phyloP scores from a whole-genome alignment of 92 coral and sea anemone genomes.

The Parazoanthus atlanticus region DNA sequence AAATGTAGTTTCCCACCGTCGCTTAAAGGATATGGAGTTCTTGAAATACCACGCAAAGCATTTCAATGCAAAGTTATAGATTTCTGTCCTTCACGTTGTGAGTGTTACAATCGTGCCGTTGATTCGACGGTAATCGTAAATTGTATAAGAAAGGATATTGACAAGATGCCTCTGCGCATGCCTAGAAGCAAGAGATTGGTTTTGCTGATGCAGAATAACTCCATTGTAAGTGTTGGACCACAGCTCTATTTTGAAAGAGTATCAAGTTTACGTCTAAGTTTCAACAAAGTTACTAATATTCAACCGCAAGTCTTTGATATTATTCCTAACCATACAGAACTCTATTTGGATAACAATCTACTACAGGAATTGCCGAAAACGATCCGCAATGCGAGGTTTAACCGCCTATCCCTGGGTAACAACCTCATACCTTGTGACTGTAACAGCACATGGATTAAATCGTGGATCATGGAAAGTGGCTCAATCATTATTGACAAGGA shows the following conservation, averaged over 20 bases:
- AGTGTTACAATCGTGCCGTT: constrained; percentile 31
- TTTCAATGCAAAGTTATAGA: constrained; percentile 16
- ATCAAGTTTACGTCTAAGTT: constrained; percentile 59
- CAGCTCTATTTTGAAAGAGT: constrained; percentile 56
- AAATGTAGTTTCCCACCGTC: constrained; percentile 27
- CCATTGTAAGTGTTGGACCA: constrained; percentile 55
- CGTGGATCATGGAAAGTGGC: constrained; percentile 57
- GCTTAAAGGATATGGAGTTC: constrained; percentile 38
- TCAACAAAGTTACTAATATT: constrained; percentile 56
- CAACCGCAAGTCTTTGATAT: constrained; percentile 38
- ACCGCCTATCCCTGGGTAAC: constrained; percentile 52
- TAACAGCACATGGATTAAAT: constrained; percentile 68
- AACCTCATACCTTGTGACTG: constrained; percentile 80
- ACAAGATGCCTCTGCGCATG: constrained; percentile 26
- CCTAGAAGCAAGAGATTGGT: constrained; percentile 39
- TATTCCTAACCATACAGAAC: constrained; percentile 45
- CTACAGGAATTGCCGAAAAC: constrained; percentile 63
- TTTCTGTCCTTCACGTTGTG: constrained; percentile 33
- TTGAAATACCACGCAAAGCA: constrained; percentile 8
- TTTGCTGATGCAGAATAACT: constrained; percentile 58
- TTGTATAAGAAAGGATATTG: constrained; percentile 10
- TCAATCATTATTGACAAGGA: constrained; percentile 48
- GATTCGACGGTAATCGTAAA: constrained; percentile 27
- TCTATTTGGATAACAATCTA: constrained; percentile 68
- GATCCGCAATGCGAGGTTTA: constrained; percentile 47